Conservation (phyloP, 2,113 vertebrate species). For the Mesoclemmys tuberculata region DNA sequence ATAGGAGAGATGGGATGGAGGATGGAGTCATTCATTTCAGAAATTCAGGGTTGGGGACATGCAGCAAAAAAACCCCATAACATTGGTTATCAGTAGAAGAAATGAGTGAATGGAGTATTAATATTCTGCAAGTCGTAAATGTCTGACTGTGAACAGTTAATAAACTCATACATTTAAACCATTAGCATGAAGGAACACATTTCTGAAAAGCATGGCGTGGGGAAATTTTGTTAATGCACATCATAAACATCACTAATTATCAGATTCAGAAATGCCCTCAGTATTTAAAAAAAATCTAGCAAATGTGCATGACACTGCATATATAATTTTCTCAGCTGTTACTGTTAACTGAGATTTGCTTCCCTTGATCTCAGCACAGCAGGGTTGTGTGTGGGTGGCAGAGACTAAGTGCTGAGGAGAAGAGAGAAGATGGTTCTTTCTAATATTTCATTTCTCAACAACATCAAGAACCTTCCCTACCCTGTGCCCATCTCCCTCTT, state of each 20-base stretch:
- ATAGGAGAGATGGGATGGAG: conserved; percentile 34
- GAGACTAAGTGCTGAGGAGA: background rate
- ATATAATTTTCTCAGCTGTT: conserved; percentile 4
- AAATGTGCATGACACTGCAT: background rate
- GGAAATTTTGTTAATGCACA: conserved; percentile 8
- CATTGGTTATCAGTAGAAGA: conserved; percentile 34
- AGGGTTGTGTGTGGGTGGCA: background rate
- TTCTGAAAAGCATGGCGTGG: background rate
- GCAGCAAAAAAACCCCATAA: background rate
- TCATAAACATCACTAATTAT: conserved; percentile 55
- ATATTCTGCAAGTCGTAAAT: background rate
- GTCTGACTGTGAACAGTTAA: conserved; percentile 41
- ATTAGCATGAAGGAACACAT: conserved; percentile 23
- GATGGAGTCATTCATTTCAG: conserved; percentile 50
- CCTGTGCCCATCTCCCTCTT: accelerated
- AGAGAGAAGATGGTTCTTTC: background rate
- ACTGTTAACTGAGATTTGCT: background rate
- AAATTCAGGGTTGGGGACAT: background rate
- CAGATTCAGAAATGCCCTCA: conserved; percentile 9
- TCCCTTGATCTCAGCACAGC: background rate
- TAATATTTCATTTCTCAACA: accelerated
- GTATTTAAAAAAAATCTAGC: background rate
- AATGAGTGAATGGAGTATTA: background rate
- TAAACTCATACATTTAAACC: background rate
- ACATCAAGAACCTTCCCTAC: accelerated